phyloP scores from a whole-genome alignment of 2,113 vertebrate genomes.

The Anarrhichthys ocellatus region DNA sequence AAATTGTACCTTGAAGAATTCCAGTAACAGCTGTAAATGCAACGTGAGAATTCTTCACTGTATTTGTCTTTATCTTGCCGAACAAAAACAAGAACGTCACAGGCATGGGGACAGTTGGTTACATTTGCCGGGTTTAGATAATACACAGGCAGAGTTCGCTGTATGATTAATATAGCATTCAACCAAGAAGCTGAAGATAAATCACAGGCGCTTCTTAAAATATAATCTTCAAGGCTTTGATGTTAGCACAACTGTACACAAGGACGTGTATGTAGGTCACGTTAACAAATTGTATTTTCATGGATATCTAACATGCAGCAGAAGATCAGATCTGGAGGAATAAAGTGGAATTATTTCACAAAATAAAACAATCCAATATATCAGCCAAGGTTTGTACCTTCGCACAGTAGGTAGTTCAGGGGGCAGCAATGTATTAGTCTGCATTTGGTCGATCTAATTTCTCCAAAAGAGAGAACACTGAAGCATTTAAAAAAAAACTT shows the following conservation, averaged over 20 bases:
- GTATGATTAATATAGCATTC: slow-evolving; percentile 80
- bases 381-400: not conserved
- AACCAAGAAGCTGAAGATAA: slow-evolving; percentile 75
- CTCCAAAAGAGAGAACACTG: not conserved
- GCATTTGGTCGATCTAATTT: not conserved
- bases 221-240: slow-evolving; percentile 73
- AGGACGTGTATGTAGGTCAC: slow-evolving; percentile 80
- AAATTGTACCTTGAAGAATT: not conserved
- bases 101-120: slow-evolving; percentile 53
- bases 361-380: not conserved
- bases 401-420: not conserved
- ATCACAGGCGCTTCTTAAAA: slow-evolving; percentile 77
- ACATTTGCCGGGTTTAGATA: slow-evolving; percentile 71
- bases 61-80: not conserved
- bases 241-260: slow-evolving; percentile 74
- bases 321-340: slow-evolving; percentile 26
- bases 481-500: not conserved
- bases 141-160: slow-evolving; percentile 52
- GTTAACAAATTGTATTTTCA: slow-evolving; percentile 64
- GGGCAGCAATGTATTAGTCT: not conserved
- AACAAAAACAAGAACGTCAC: slow-evolving; percentile 50
- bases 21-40: not conserved
- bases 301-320: slow-evolving; percentile 33
- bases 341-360: not conserved
- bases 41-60: not conserved